Percentiles rank a stretch among this genome's conserved stretches.
phyloP scores from a whole-genome alignment of 2,113 vertebrate genomes.

The Atlantisia rogersi region DNA sequence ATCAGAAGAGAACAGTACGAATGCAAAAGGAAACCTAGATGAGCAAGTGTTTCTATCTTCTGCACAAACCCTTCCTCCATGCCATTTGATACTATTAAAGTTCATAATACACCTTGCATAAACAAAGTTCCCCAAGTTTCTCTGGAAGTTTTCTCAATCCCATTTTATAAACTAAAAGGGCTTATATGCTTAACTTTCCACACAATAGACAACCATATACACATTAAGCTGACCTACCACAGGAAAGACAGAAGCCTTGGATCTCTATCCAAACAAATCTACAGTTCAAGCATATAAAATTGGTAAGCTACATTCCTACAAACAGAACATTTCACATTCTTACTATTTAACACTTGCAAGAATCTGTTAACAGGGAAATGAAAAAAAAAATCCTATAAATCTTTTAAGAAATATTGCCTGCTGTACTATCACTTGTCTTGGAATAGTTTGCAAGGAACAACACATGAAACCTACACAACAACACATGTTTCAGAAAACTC shows the following conservation, averaged over 20 bases:
- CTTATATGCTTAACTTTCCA: neutral
- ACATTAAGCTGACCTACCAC: neutral
- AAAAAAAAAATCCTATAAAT: neutral
- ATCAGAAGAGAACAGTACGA: neutral
- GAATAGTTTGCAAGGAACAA: neutral
- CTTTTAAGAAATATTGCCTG: neutral
- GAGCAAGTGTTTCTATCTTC: neutral
- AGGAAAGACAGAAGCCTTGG: neutral
- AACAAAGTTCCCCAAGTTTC: neutral
- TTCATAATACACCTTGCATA: neutral
- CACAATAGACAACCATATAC: neutral
- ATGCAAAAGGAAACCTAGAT: neutral
- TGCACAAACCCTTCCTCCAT: neutral
- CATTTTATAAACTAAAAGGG: neutral
- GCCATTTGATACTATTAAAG: neutral
- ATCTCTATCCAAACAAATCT: neutral
- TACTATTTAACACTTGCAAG: neutral
- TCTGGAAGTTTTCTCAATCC: neutral
- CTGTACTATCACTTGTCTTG: neutral
- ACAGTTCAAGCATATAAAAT: neutral
- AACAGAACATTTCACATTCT: neutral
- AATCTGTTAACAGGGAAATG: neutral
- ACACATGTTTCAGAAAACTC: neutral
- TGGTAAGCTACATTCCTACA: neutral
- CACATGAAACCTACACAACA: neutral